These are phyloP conservation scores for Conopomorpha cramerella DNA, from an alignment of 1,140 invertebrate species.

Conservation along the genomic window DNA sequence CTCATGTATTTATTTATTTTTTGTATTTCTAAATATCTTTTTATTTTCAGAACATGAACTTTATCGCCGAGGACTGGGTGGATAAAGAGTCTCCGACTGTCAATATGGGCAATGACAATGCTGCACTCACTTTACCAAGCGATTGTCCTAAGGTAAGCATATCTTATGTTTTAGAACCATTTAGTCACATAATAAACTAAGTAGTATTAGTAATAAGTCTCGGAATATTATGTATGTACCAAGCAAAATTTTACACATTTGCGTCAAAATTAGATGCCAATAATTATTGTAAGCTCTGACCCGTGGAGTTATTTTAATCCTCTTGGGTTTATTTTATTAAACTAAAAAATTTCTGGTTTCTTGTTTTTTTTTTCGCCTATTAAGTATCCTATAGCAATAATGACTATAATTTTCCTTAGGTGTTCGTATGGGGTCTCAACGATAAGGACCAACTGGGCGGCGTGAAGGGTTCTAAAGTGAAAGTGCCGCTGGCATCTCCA, in stretches of 20 bases:
- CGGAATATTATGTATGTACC: too few relatives aligned
- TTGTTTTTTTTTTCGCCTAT: too few relatives aligned
- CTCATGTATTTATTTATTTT: slow-evolving; percentile 41
- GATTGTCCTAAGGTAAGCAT: slow-evolving; percentile 56
- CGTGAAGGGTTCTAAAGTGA: slow-evolving; percentile 94
- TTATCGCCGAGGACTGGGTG: slow-evolving; percentile 57
- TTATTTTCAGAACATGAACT: slow-evolving; percentile 50
- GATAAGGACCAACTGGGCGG: slow-evolving; percentile 96
- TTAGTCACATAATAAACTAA: too few relatives aligned
- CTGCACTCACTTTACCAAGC: slow-evolving; percentile 32
- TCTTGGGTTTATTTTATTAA: too few relatives aligned
- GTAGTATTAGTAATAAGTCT: too few relatives aligned
- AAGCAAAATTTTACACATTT: too few relatives aligned
- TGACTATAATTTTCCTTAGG: slow-evolving; percentile 32
- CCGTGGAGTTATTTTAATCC: too few relatives aligned
- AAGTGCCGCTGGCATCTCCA: slow-evolving; percentile 86
- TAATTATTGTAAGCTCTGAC: too few relatives aligned
- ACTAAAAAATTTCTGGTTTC: too few relatives aligned
- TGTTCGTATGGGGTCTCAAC: slow-evolving; percentile 95
- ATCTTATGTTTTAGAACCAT: too few relatives aligned
- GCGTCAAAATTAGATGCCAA: too few relatives aligned
- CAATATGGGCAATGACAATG: slow-evolving; percentile 31
- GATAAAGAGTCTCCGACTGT: slow-evolving; percentile 42
- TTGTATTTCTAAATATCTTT: slow-evolving; percentile 12
- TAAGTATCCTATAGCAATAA: too few relatives aligned